Base-by-base conservation (phyloP, 2,888 invertebrate genomes). In the Leptinotarsa peninsularis region DNA sequence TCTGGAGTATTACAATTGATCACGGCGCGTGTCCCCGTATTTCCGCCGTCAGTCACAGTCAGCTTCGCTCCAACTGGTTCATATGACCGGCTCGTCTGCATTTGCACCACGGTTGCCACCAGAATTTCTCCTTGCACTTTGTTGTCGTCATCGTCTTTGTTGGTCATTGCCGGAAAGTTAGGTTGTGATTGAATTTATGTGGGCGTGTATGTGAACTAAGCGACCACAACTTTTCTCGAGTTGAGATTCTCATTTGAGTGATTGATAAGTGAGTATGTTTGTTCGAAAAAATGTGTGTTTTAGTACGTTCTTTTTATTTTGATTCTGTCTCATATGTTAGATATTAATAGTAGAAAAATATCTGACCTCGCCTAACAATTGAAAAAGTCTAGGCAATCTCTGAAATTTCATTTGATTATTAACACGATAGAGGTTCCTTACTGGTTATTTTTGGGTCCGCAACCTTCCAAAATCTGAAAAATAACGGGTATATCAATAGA, bases 1-100 rank as follows among this genome's bases (percentile, higher is more conserved):
- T 23, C 23, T 23, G 58, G 58, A 23, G 14, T 58, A 58, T 58
- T 21, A 23, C 58, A 23, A 58, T 58, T 58, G 43, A 71, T 52
- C 52, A 58, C 58, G 71, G 68, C 74, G 74, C 74, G 74, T 75
- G 74, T 75, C 71, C 58, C 74, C 74, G 63, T 17, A 63, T 33
- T 63, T 63, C 63, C 63, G 63, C 63, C 63, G 63, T 63, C 63
- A 63, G 63, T 63, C 63, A 63, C 58, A 58, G 58, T 15, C 58
- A 23, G 58, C 23, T 58, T 58, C 58, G 58, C 23, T 58, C 58
- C 58, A 58, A 23, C 58, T 58, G 58, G 58, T 23, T 21, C 21
- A 18, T 15, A 23, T n/a, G 27, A 63, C 33, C 63, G 63, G 63
- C 17, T 18, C n/a, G 63, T 15, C 33, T 63, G 63, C 63, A 63